Base-by-base conservation (phyloP, 2,113 vertebrate genomes). In the Hydrolagus affinis region DNA sequence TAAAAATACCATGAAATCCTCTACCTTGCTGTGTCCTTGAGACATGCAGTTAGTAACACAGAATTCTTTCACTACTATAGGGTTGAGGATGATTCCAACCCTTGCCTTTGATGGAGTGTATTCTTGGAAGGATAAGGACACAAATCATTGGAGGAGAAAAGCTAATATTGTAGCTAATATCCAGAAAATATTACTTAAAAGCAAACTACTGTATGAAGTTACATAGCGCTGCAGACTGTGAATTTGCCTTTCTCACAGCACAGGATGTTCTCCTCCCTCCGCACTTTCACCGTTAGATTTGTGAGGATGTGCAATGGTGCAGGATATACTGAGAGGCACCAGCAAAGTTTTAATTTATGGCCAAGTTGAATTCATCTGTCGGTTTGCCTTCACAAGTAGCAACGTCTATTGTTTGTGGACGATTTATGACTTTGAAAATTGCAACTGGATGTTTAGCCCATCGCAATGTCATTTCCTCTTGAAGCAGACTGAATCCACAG, bases 401-500 rank as follows among this genome's bases (percentile, higher is more conserved):
- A 32, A 11, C 23, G 19, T 32, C 15, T 17, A 32, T 83, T 30
- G 25, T 66, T 32, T 30, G 14, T 32, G 78, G 60, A 83, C 66
- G 62, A 83, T 32, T 28, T 17, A 28, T 28, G 66, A 64, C 21
- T 66, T 0, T 32, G 25, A 30, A 64, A 83, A 83, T 19, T 15
- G 78, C 64, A 83, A 12, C 62, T 80, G 23, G 2, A 17, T 83
- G 28, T 32, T 66, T 11, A 19, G 30, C 62, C 78, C 25, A 66
- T 66, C 32, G 4, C 2, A 28, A 83, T 68, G 28, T 64, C 19
- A 17, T 32, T 83, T 83, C 59, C 78, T 83, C 78, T 83, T 83
- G 78, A 83, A 83, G 78, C 78, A 83, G 78, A 83, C 78, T 83
- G 78, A 83, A 83, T 83, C 78, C 78, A 83, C 78, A 66, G 78